Conservation (phyloP, 2,113 vertebrate species). For the Gopherus evgoodei region DNA sequence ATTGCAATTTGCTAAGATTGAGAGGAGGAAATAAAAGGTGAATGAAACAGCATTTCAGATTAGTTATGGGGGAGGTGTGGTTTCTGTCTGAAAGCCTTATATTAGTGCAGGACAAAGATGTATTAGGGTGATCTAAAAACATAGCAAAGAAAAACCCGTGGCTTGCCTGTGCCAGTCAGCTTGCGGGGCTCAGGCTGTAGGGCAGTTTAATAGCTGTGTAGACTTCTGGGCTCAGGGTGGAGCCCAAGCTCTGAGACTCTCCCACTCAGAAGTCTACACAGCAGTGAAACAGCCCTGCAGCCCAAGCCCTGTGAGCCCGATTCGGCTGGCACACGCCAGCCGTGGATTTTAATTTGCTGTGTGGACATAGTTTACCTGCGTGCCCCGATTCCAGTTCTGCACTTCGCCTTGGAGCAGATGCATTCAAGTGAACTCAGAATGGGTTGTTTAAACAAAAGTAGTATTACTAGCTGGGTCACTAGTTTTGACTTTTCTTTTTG, state of each 20-base stretch:
- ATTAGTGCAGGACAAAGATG: not conserved
- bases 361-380: not conserved
- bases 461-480: not conserved
- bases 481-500: not conserved
- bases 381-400: not conserved
- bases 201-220: not conserved
- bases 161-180: not conserved
- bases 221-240: not conserved
- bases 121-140: not conserved
- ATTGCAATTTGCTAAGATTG: constrained; percentile 89
- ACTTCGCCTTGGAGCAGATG: not conserved
- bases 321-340: not conserved
- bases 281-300: not conserved
- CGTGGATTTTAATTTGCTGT: not conserved
- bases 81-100: not conserved
- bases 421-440: rapidly evolving
- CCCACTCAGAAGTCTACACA: not conserved
- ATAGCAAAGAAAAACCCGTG: not conserved
- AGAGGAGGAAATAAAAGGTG: not conserved
- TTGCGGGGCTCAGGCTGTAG: not conserved
- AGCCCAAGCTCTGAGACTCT: not conserved
- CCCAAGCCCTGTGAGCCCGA: not conserved
- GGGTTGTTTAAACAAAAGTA: not conserved
- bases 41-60: not conserved
- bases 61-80: not conserved